These are phyloP conservation scores for Teleopsis dalmanni DNA, from an alignment of 1,140 invertebrate genomes.

Conservation along the genomic window DNA sequence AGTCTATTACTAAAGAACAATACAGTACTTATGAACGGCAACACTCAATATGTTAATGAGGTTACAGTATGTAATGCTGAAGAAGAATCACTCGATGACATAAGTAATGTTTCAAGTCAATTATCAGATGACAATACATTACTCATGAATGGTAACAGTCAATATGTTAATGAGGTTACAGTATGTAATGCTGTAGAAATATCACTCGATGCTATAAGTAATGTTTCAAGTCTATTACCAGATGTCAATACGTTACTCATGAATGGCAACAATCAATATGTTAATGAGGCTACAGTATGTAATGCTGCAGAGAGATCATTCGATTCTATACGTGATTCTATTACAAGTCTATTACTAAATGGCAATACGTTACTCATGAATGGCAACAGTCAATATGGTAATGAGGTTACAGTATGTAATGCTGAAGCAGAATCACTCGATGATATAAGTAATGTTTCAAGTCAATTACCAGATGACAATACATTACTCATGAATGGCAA, in stretches of 20 bases:
- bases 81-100: too few species aligned
- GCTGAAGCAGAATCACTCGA: too few species aligned
- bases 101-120: constrained; percentile 26
- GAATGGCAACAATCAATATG: constrained; percentile 23
- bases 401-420: constrained; percentile 17
- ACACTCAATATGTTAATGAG: too few species aligned
- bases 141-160: too few species aligned
- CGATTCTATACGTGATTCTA: constrained; percentile 27
- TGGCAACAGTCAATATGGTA: constrained; percentile 11
- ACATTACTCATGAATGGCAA: constrained; percentile 15
- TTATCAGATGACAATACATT: too few species aligned
- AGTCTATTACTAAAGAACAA: constrained; percentile 14
- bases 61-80: too few species aligned
- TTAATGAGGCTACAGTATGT: too few species aligned
- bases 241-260: too few species aligned
- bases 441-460: too few species aligned
- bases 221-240: constrained; percentile 12
- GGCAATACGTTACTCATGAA: constrained; percentile 19
- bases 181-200: constrained; percentile 37
- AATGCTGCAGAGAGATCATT: constrained; percentile 22
- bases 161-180: constrained; percentile 19
- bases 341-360: constrained; percentile 27
- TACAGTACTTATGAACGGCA: too few species aligned
- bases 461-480: constrained; percentile 23
- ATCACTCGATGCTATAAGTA: constrained; percentile 16